Evolutionary conservation across 2,888 invertebrate genomes (phyloP).

Genomic region (Nymphalis urticae): DNA sequence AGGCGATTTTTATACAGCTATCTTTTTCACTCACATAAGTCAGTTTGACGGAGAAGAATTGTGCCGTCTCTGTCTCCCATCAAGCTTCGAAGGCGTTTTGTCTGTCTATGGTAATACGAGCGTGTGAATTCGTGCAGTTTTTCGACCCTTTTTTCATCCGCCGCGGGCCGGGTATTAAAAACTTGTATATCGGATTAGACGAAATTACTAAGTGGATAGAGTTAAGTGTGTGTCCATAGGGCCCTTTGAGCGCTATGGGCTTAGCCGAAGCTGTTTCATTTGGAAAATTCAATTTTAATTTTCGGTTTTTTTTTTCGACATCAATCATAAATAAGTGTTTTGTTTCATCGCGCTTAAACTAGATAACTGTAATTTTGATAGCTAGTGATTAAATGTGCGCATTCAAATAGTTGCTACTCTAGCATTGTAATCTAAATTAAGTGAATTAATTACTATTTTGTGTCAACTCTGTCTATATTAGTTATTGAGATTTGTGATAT

Average conservation of each 20-base stretch:
- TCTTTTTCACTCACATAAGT: neutral
- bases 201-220: conserved; percentile 75
- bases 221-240: conserved; percentile 57
- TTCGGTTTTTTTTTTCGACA: neutral
- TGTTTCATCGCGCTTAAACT: no score
- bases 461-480: no score
- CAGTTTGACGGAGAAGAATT: neutral
- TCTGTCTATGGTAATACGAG: conserved; percentile 25
- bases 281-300: conserved; percentile 2
- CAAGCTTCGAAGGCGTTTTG: conserved; percentile 1
- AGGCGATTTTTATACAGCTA: neutral
- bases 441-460: no score
- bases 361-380: no score
- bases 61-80: neutral
- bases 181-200: conserved; percentile 78
- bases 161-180: conserved; percentile 74
- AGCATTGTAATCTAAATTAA: no score
- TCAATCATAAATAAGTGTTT: no score
- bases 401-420: no score
- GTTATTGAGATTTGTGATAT: no score
- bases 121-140: conserved; percentile 79
- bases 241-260: neutral
- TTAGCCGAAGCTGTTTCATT: conserved; percentile 1
- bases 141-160: conserved; percentile 73
- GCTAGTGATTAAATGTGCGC: no score